Conservation (phyloP, 2,797 vertebrate species). For the Poecile montanus region DNA sequence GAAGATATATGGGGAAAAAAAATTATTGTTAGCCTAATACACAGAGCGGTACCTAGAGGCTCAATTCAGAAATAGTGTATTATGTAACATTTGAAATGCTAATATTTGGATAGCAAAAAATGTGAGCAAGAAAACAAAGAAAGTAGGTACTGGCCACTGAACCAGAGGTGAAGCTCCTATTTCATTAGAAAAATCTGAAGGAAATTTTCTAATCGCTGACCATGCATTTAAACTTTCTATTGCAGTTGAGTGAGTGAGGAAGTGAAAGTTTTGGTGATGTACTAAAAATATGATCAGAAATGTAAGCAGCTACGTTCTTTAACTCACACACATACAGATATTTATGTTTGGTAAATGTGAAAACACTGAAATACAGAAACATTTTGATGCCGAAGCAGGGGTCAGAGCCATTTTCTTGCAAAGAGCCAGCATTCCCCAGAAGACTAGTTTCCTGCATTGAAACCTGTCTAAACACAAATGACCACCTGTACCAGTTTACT, state of each 20-base stretch:
- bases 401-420: background rate
- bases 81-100: background rate
- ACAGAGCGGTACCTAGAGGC: background rate
- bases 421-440: background rate
- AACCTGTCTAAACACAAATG: background rate
- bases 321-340: fast-evolving
- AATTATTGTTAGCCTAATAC: background rate
- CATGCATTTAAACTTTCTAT: fast-evolving
- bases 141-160: background rate
- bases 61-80: background rate
- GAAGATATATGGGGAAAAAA: background rate
- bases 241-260: background rate
- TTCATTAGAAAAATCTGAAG: background rate
- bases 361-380: background rate
- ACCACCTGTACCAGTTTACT: background rate
- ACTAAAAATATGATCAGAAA: background rate
- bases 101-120: background rate
- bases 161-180: background rate
- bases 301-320: background rate
- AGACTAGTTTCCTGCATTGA: background rate
- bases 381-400: background rate
- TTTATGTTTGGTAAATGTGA: background rate
- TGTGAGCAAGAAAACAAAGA: background rate
- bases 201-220: background rate
- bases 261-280: background rate